Evolutionary conservation across 2,888 invertebrate species (phyloP).

Genomic region (Hydroisotoma schaefferi): DNA sequence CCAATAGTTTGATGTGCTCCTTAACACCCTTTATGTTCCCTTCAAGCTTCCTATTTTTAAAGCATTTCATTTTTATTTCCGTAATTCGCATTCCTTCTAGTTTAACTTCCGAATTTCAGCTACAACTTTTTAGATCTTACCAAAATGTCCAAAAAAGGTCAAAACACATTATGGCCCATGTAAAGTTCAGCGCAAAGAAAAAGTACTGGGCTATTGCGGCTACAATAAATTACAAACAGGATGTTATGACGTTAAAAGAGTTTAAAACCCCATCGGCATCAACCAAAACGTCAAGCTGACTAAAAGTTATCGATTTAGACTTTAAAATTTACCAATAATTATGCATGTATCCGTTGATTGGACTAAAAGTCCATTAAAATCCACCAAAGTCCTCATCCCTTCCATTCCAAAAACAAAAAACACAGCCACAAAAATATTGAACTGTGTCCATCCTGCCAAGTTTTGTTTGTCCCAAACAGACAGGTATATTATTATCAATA

Average conservation of each 20-base stretch:
- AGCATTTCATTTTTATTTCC: background rate
- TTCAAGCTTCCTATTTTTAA: slow-evolving; percentile 32
- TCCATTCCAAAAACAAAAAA: slow-evolving; percentile 38
- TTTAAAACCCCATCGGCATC: background rate
- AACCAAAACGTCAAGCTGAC: background rate
- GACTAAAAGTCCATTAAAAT: slow-evolving; percentile 23
- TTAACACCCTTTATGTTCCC: slow-evolving; percentile 26
- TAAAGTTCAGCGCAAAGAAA: slow-evolving; percentile 38
- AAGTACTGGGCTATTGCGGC: slow-evolving; percentile 39
- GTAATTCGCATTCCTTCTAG: background rate
- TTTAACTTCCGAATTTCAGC: background rate
- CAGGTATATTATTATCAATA: slow-evolving; percentile 31
- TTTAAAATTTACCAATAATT: slow-evolving; percentile 23
- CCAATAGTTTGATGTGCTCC: slow-evolving; percentile 17
- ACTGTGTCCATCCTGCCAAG: slow-evolving; percentile 37
- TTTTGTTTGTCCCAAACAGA: slow-evolving; percentile 35
- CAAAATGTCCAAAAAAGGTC: slow-evolving; percentile 41
- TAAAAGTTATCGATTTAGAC: background rate
- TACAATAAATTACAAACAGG: slow-evolving; percentile 2
- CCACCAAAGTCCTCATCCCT: slow-evolving; percentile 31
- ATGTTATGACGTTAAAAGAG: background rate
- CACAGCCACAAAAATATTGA: slow-evolving; percentile 32
- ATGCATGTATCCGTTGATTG: slow-evolving; percentile 23
- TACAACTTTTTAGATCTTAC: slow-evolving; percentile 17
- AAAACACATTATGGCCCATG: slow-evolving; percentile 38